Conservation (phyloP, 2,797 vertebrate genomes). For the Aplochiton taeniatus region DNA sequence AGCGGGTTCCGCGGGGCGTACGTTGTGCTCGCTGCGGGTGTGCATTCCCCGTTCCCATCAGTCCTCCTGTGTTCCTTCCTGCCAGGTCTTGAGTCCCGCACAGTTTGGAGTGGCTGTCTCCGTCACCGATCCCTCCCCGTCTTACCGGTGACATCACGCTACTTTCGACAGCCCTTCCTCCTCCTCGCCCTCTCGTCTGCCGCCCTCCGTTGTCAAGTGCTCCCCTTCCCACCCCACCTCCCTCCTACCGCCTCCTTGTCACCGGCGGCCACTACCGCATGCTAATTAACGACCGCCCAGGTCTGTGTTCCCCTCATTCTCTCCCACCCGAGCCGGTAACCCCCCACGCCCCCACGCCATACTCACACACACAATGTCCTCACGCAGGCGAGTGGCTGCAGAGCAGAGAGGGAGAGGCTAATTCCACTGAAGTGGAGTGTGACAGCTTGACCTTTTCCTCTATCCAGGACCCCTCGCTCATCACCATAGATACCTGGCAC, state of each 20-base stretch:
- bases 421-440: constrained; percentile 40
- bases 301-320: background rate
- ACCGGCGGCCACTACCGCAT: constrained; percentile 35
- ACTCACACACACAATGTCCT: background rate
- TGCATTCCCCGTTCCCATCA: too few relatives aligned
- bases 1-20: too few relatives aligned
- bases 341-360: background rate
- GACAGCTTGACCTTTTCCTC: constrained; percentile 65
- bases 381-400: background rate
- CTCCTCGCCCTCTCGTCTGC: too few relatives aligned
- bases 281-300: constrained; percentile 40
- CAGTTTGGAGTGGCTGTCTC: too few relatives aligned
- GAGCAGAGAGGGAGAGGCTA: constrained; percentile 19
- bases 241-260: constrained; percentile 18
- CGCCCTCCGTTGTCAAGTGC: constrained; percentile 24
- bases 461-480: constrained; percentile 42
- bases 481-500: constrained; percentile 53
- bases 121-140: background rate
- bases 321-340: background rate
- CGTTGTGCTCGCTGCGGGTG: too few relatives aligned
- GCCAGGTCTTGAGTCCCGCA: too few relatives aligned
- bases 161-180: constrained; percentile 32
- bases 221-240: constrained; percentile 2
- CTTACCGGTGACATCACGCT: constrained; percentile 47
- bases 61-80: too few relatives aligned